These are phyloP conservation scores for Dermatemys mawii DNA, from an alignment of 2,113 vertebrate genomes.

Conservation along the genomic window DNA sequence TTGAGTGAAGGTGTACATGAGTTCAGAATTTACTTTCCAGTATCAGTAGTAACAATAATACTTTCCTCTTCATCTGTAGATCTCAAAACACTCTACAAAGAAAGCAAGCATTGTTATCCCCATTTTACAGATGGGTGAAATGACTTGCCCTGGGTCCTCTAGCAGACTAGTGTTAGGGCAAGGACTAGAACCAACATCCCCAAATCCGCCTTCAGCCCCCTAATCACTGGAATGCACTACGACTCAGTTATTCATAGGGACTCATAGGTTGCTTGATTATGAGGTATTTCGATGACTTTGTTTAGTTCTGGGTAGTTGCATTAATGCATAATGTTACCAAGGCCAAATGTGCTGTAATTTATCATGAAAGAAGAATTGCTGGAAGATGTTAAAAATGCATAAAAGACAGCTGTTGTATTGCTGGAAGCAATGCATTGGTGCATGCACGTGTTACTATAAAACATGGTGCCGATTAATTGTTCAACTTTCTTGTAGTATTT, in stretches of 20 bases:
- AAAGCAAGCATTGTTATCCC: neutral
- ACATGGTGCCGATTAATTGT: slow-evolving; percentile 43
- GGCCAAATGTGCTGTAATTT: slow-evolving; percentile 44
- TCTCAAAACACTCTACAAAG: neutral
- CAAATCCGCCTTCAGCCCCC: accelerated
- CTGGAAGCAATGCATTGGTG: slow-evolving; percentile 46
- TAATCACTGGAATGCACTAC: neutral
- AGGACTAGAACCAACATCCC: neutral
- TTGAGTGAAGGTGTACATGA: neutral
- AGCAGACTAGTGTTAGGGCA: neutral
- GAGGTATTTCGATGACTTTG: neutral
- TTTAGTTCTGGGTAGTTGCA: neutral
- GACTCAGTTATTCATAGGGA: accelerated
- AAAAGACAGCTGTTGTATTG: slow-evolving; percentile 56
- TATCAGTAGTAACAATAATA: neutral
- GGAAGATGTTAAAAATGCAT: slow-evolving; percentile 52
- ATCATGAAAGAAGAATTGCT: slow-evolving; percentile 55
- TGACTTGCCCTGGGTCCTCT: neutral
- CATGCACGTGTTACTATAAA: slow-evolving; percentile 18
- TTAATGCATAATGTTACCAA: slow-evolving; percentile 39
- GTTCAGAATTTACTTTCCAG: neutral
- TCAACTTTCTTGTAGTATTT: slow-evolving; percentile 40
- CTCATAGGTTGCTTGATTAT: neutral
- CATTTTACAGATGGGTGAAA: neutral
- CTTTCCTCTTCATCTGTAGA: neutral